These are phyloP conservation scores for Sinopyrophorus schimmeli DNA, from an alignment of 2,888 invertebrate species.

Conservation along the genomic window DNA sequence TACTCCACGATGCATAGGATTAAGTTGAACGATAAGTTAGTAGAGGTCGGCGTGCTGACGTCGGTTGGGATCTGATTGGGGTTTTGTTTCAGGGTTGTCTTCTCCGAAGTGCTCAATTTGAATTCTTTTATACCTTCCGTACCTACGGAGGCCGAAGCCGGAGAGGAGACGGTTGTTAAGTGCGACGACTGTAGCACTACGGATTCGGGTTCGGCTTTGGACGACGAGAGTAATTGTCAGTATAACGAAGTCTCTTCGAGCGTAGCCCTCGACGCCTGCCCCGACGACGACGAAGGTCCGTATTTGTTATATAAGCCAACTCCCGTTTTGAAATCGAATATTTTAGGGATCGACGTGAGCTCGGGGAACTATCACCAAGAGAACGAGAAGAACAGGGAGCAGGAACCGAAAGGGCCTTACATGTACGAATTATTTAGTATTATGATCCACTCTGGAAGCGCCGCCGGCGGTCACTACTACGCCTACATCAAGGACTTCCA, in stretches of 20 bases:
- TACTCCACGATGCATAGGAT: constrained; percentile 81
- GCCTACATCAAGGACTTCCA: constrained; percentile 85
- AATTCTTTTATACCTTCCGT: constrained; percentile 67
- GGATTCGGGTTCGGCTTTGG: constrained; percentile 69
- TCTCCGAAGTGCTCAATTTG: constrained; percentile 77
- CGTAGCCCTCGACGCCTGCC: constrained; percentile 51
- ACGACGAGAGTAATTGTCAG: constrained; percentile 64
- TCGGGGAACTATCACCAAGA: constrained; percentile 59
- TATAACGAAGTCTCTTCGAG: constrained; percentile 54
- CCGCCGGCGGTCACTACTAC: constrained; percentile 89
- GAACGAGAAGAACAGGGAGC: constrained; percentile 58
- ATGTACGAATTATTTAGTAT: constrained; percentile 87
- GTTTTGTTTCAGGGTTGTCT: constrained; percentile 68
- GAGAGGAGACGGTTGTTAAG: constrained; percentile 56
- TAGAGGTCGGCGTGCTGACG: too few relatives aligned
- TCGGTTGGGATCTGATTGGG: constrained; percentile 6
- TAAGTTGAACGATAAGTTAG: constrained; percentile 79
- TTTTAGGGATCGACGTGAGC: constrained; percentile 64
- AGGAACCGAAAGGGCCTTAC: constrained; percentile 66
- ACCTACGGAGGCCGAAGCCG: constrained; percentile 55
- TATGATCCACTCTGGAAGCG: constrained; percentile 91
- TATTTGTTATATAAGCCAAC: background rate
- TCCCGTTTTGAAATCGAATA: constrained; percentile 3
- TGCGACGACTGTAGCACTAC: constrained; percentile 70
- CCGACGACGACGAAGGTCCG: constrained; percentile 66